Conservation (phyloP, 1,140 invertebrate species). For the Solenopsis fugax region DNA sequence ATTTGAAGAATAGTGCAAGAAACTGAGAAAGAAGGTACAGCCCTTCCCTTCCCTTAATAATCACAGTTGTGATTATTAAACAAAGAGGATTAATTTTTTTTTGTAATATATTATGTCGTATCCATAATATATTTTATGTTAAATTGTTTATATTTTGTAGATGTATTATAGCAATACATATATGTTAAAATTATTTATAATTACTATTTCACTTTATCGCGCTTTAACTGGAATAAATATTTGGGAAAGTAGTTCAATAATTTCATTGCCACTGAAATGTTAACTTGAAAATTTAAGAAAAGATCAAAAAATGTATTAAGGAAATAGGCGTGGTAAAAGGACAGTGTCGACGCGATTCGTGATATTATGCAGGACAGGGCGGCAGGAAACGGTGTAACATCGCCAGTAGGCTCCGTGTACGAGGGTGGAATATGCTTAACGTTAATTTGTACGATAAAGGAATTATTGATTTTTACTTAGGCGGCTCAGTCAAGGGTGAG, state of each 20-base stretch:
- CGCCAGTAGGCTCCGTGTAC: slow-evolving; percentile 72
- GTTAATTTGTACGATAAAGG: slow-evolving; percentile 86
- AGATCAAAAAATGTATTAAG: neutral
- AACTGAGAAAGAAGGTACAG: neutral
- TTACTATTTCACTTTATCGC: neutral
- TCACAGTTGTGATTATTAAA: neutral
- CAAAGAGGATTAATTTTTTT: neutral
- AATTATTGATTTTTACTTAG: slow-evolving; percentile 87
- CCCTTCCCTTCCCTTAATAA: neutral
- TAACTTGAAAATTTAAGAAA: slow-evolving; percentile 10
- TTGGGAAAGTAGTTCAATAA: neutral
- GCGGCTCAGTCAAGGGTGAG: slow-evolving; percentile 80
- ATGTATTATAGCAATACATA: neutral
- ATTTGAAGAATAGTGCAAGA: neutral
- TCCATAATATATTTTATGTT: neutral
- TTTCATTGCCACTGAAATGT: neutral
- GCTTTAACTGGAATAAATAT: neutral
- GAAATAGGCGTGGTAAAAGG: slow-evolving; percentile 42
- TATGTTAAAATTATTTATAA: neutral
- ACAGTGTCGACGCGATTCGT: slow-evolving; percentile 59
- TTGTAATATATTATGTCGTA: neutral
- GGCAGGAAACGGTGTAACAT: slow-evolving; percentile 74
- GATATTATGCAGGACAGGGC: slow-evolving; percentile 76
- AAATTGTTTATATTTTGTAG: neutral
- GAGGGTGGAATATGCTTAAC: slow-evolving; percentile 85